These are phyloP conservation scores for Mylabris phalerata DNA, from an alignment of 1,140 invertebrate species.

Conservation along the genomic window DNA sequence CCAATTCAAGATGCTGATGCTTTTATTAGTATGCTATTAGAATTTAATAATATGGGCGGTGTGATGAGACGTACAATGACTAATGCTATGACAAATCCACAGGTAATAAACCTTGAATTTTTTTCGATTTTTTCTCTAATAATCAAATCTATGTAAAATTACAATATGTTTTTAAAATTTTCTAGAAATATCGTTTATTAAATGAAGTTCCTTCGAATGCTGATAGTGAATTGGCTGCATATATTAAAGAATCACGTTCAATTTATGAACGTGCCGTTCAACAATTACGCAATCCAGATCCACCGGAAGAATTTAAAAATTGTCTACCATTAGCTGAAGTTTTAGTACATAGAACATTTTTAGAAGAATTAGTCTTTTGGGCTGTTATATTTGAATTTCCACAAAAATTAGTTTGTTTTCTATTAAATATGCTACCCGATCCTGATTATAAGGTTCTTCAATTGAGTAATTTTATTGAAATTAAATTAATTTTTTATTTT, in stretches of 20 bases:
- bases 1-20: conserved; percentile 74
- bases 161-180: not conserved
- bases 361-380: conserved; percentile 97
- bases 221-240: conserved; percentile 61
- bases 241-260: conserved; percentile 63
- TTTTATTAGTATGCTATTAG: conserved; percentile 83
- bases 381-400: conserved; percentile 96
- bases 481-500: conserved; percentile 15
- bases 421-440: conserved; percentile 95
- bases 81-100: conserved; percentile 76
- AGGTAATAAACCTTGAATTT: conserved; percentile 38
- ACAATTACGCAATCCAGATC: conserved; percentile 71
- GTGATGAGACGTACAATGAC: conserved; percentile 91
- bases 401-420: conserved; percentile 89
- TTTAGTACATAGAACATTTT: conserved; percentile 76
- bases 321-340: conserved; percentile 73
- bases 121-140: not conserved
- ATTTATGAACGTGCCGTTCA: conserved; percentile 75
- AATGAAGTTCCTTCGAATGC: conserved; percentile 52
- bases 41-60: conserved; percentile 90
- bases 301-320: conserved; percentile 70
- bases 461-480: not conserved
- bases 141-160: not conserved
- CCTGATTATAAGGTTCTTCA: conserved; percentile 78
- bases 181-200: conserved; percentile 53